Conservation (phyloP, 2,888 invertebrate species). For the Timema cristinae region DNA sequence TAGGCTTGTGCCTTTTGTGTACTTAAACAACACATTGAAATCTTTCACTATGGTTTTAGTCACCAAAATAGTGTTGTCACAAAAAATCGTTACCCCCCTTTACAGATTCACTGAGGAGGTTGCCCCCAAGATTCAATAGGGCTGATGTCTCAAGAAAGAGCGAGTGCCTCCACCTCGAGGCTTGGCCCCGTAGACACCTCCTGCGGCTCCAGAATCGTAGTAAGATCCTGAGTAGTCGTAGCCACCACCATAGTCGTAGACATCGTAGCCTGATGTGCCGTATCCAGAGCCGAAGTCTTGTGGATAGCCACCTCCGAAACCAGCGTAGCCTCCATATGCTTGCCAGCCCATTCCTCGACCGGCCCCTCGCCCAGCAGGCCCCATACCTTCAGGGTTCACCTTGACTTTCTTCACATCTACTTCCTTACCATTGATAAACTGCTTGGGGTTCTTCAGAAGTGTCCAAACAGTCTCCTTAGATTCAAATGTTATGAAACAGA, state of each 20-base stretch:
- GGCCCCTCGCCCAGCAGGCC: conserved; percentile 34
- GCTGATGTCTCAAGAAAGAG: too few relatives aligned
- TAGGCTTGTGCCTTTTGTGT: too few relatives aligned
- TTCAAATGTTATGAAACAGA: conserved; percentile 65
- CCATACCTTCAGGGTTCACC: conserved; percentile 50
- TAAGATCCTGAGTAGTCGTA: conserved; percentile 33
- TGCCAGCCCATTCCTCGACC: conserved; percentile 33
- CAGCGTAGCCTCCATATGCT: conserved; percentile 33
- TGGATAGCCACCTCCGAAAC: conserved; percentile 38
- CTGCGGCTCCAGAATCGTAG: conserved; percentile 26
- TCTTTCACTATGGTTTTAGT: too few relatives aligned
- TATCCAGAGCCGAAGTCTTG: conserved; percentile 42
- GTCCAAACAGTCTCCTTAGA: conserved; percentile 58
- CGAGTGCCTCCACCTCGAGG: too few relatives aligned
- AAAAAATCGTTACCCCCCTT: too few relatives aligned
- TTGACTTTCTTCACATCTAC: conserved; percentile 54
- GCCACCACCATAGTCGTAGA: conserved; percentile 38
- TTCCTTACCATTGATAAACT: conserved; percentile 56
- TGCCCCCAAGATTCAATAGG: too few relatives aligned
- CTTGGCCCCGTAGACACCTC: too few relatives aligned
- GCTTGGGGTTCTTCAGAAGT: conserved; percentile 53
- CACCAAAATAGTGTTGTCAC: too few relatives aligned
- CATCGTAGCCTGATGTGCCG: conserved; percentile 43
- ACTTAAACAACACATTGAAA: too few relatives aligned
- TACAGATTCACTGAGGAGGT: too few relatives aligned